Percentiles rank a stretch among this genome's conserved stretches.
Conservation (phyloP, 1,140 invertebrate genomes). For the Zaprionus africanus region DNA sequence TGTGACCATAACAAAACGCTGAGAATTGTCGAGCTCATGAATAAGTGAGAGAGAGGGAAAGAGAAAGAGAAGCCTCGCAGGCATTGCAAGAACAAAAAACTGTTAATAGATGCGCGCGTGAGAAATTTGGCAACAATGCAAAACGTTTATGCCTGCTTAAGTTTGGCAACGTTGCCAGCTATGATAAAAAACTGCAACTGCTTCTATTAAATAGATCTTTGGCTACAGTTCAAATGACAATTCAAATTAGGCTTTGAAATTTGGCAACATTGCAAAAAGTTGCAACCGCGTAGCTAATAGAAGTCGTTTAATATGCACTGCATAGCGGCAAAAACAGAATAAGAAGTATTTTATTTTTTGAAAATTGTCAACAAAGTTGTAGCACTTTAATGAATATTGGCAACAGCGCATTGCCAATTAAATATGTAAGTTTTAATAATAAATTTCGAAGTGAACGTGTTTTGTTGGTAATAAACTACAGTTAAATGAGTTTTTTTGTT, state of each 20-base stretch:
- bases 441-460: not conserved
- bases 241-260: conserved; percentile 2
- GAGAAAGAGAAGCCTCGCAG: not conserved
- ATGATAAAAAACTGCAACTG: not conserved
- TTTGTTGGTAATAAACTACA: not conserved
- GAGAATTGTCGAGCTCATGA: conserved; percentile 6
- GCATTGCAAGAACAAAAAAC: not conserved
- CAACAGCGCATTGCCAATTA: conserved; percentile 8
- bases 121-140: conserved; percentile 31
- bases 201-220: not conserved
- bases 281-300: not conserved
- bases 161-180: conserved; percentile 10
- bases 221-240: conserved; percentile 2
- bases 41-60: not conserved
- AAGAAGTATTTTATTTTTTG: not conserved
- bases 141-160: conserved; percentile 2
- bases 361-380: too few relatives aligned
- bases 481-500: conserved; percentile 4
- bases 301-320: not conserved
- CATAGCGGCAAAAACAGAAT: not conserved
- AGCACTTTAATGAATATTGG: conserved; percentile 12
- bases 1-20: conserved; percentile 31
- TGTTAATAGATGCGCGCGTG: not conserved
- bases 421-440: not conserved
- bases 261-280: conserved; percentile 23